Conservation (phyloP, 2,888 invertebrate genomes). For the Stratiomys singularior region DNA sequence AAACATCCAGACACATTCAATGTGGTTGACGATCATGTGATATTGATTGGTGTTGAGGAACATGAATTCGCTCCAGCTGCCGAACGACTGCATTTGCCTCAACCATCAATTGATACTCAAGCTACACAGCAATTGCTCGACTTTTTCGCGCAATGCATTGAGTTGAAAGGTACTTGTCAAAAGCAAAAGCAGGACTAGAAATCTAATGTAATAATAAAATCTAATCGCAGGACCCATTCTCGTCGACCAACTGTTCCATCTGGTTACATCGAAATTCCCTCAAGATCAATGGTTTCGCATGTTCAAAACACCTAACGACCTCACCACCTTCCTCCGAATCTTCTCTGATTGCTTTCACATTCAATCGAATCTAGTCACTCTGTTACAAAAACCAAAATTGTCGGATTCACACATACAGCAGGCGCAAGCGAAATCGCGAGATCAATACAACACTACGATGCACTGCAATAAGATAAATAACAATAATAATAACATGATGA, state of each 20-base stretch:
- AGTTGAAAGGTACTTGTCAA: conserved; percentile 77
- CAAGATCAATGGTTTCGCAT: conserved; percentile 84
- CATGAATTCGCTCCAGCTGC: conserved; percentile 75
- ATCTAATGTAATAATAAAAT: no score
- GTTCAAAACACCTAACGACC: conserved; percentile 90
- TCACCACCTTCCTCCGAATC: conserved; percentile 89
- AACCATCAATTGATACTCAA: conserved; percentile 83
- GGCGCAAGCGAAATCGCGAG: conserved; percentile 63
- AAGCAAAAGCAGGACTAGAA: no score
- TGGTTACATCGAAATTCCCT: conserved; percentile 80
- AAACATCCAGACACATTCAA: conserved; percentile 88
- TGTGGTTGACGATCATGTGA: conserved; percentile 85
- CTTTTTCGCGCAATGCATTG: conserved; percentile 84
- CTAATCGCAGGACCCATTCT: conserved; percentile 72
- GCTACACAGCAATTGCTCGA: conserved; percentile 84
- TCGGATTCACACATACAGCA: conserved; percentile 67
- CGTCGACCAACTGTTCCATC: conserved; percentile 87
- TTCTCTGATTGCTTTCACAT: conserved; percentile 96
- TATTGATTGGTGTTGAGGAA: conserved; percentile 77
- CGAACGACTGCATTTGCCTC: conserved; percentile 75
- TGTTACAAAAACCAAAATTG: conserved; percentile 81
- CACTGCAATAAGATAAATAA: conserved; percentile 56
- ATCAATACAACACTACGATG: conserved; percentile 63
- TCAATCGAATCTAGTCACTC: conserved; percentile 89
- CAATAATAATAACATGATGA: conserved; percentile 49